A percentile compares a stretch with the other conserved stretches of the same genome.
Evolutionary conservation across 2,113 vertebrate genomes (phyloP).

Genomic region (Gallinago jamesoni): DNA sequence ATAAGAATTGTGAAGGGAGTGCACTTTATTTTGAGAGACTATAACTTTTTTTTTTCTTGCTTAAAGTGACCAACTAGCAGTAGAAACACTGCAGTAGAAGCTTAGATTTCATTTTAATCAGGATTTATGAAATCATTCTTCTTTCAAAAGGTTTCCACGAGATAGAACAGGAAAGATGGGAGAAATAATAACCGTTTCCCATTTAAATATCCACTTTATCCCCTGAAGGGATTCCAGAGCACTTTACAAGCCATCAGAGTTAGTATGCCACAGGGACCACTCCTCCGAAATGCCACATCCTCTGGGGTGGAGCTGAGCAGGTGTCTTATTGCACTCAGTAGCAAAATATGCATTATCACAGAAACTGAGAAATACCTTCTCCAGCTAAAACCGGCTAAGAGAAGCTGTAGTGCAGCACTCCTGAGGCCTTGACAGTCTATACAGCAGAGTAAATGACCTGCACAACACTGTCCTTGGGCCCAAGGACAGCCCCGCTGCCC

Average conservation of each 20-base stretch:
- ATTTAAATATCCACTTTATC: neutral
- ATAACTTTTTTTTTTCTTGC: neutral
- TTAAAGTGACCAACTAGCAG: slow-evolving; percentile 11
- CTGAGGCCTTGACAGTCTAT: neutral
- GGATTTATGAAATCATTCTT: neutral
- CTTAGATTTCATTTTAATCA: neutral
- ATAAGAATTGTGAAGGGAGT: slow-evolving; percentile 3
- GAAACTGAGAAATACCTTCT: neutral
- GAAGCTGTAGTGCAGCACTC: neutral
- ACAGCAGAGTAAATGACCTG: neutral
- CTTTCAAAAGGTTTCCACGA: neutral
- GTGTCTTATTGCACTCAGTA: neutral
- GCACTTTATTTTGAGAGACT: neutral
- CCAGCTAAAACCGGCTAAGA: neutral
- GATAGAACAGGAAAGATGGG: neutral
- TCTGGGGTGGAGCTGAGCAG: neutral
- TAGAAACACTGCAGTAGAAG: neutral
- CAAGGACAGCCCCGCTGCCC: neutral
- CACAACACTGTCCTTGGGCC: neutral
- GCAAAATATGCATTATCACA: neutral
- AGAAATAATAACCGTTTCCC: neutral
- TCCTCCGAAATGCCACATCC: neutral
- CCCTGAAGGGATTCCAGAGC: neutral
- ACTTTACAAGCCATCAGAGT: neutral
- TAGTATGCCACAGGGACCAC: neutral